Evolutionary conservation across 2,113 vertebrate species (phyloP), one percentile per base, ranked within the genome.

Genomic region (Pogona vitticeps): DNA sequence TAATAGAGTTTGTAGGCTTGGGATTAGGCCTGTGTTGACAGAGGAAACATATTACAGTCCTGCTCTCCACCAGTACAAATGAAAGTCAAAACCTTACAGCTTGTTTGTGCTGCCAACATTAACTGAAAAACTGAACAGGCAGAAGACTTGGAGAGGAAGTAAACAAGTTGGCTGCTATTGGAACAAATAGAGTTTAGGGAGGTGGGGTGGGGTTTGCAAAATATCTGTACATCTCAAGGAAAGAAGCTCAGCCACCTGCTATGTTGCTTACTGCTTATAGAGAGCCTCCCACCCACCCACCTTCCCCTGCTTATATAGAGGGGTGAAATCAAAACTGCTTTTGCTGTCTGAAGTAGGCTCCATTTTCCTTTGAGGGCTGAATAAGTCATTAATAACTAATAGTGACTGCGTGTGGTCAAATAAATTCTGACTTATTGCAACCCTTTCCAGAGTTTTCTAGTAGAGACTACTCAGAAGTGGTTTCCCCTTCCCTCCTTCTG

Each of bases 1-100:
- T 94, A 94, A 92, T 89, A 0, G 31, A 65, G 91, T 92, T 76
- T 94, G 92, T 95, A 85, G 75, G 86, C 91, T 31, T 89, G 77
- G 93, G 93, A 95, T 95, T 95, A 94, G 91, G 89, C 90, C 79
- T 15, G 1, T 95, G 91, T 95, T 95, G 95, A 95, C 95, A 95
- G 91, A 95, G 93, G 93, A 95, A 95, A 95, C 93, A 94, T 71
- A 91, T 93, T 90, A 76, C 92, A 92, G 84, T 63, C 36, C 86
- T 94, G 84, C 76, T 1, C 91, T 94, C 90, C 90, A 86, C 84
- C 20, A 1, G 79, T 21, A 90, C 85, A 76, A 90, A 93, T 65
- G 86, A 89, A 38, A 89, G 90, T 0, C 81, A 42, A 0, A 71
- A 90, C 73, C 76, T 92, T 13, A 7, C 81, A 77, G 76, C 71